Base-by-base conservation (phyloP, 2,113 vertebrate genomes). In the Cebus imitator region DNA sequence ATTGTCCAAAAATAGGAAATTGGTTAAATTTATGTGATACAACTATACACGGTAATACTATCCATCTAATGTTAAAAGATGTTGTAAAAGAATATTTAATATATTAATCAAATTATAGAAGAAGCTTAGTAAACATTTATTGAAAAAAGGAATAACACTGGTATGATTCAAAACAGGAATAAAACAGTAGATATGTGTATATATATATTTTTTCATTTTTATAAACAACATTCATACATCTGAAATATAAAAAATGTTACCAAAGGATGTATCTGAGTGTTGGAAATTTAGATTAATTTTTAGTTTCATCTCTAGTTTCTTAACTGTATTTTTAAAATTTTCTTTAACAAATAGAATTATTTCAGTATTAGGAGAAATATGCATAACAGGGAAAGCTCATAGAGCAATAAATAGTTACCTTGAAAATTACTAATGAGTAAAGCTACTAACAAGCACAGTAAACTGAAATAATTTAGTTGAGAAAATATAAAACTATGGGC, bases 361-460 rank as follows among this genome's bases (percentile, higher is more conserved):
- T 93, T 94, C 20, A 90, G 7, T 90, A 95, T 61, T 83, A 80
- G 79, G n/a, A 85, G 43, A 87, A 86, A 66, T 82, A 87, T 27
- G 68, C 14, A 78, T 25, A 72, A 72, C 84, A 92, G 40, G 4
- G 73, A 89, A 96, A 75, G 48, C 40, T 17, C 73, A 79, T 57
- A 70, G 25, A 18, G n/a, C 37, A 30, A 23, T 80, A 76, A 83
- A 45, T 5, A 68, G 27, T 25, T 70, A 55, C 11, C 21, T 88
- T 93, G 58, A 61, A 95, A 73, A 1, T 72, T 72, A 45, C 23
- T 48, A 32, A 32, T 16, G 30, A 79, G 76, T 79, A 48, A 48
- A 48, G 7, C 27, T 66, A 66, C 25, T 66, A 96, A 82, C 8
- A 78, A 81, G 52, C 48, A 64, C 2, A 8, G 13, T 70, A 94